Conservation (phyloP, 2,888 invertebrate genomes). For the Myathropa florea region DNA sequence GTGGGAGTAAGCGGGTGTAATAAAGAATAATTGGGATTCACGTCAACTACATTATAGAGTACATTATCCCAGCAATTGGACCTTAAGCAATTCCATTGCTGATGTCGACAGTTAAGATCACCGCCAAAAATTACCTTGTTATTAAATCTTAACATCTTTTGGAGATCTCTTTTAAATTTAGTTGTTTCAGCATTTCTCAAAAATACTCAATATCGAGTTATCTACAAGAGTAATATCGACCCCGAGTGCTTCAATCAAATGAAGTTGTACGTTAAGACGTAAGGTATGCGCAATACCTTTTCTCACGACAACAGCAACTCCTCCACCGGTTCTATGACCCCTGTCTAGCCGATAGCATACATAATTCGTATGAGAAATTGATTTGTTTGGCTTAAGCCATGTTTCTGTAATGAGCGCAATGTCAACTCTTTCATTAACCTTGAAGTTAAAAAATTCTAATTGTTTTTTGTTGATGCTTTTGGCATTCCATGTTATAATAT, state of each 20-base stretch:
- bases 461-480: constrained; percentile 10
- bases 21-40: background rate
- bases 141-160: constrained; percentile 4
- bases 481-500: constrained; percentile 7
- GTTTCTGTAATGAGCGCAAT: constrained; percentile 15
- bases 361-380: constrained; percentile 4
- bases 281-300: background rate
- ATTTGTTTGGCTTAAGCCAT: background rate
- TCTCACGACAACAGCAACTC: constrained; percentile 1
- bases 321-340: background rate
- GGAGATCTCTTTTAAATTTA: background rate
- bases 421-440: constrained; percentile 3
- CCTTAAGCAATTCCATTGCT: background rate
- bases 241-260: no score
- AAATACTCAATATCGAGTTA: no score
- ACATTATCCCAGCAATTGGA: background rate
- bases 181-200: no score
- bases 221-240: no score
- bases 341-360: constrained; percentile 1
- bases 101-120: background rate
- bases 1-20: background rate
- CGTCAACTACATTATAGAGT: background rate
- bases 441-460: constrained; percentile 27
- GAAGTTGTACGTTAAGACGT: background rate
- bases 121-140: constrained; percentile 11